phyloP scores from a whole-genome alignment of 2,797 vertebrate genomes.

The Loriculus beryllinus region DNA sequence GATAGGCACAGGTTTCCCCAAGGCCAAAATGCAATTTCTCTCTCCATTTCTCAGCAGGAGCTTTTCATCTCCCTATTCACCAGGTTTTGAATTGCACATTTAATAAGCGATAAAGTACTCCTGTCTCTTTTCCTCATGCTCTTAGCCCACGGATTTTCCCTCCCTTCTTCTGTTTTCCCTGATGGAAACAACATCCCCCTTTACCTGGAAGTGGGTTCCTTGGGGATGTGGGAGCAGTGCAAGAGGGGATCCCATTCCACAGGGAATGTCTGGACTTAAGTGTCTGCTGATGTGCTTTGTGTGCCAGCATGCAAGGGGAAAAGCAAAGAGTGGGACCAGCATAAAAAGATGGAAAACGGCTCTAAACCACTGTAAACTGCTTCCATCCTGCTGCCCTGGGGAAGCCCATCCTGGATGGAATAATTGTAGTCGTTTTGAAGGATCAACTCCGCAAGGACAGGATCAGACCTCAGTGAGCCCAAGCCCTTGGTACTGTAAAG shows the following conservation, averaged over 20 bases:
- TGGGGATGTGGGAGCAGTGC: background rate
- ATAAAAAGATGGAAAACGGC: background rate
- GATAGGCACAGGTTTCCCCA: slow-evolving; percentile 33
- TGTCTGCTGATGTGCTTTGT: background rate
- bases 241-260: background rate
- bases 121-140: slow-evolving; percentile 25
- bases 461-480: background rate
- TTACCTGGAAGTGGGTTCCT: background rate
- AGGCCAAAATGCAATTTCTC: slow-evolving; percentile 44
- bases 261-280: background rate
- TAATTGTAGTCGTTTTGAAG: background rate
- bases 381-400: background rate
- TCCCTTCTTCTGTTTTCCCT: background rate
- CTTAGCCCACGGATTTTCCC: slow-evolving; percentile 6
- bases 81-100: slow-evolving; percentile 66
- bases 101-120: slow-evolving; percentile 62
- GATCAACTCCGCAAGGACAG: background rate
- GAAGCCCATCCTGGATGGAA: background rate
- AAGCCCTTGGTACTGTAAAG: background rate
- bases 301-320: background rate
- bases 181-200: background rate
- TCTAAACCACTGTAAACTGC: background rate
- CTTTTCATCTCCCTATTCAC: slow-evolving; percentile 66
- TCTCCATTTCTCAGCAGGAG: slow-evolving; percentile 52
- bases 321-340: background rate